Conservation (phyloP, 2,797 vertebrate genomes). For the Mormyrops boulengeri region DNA sequence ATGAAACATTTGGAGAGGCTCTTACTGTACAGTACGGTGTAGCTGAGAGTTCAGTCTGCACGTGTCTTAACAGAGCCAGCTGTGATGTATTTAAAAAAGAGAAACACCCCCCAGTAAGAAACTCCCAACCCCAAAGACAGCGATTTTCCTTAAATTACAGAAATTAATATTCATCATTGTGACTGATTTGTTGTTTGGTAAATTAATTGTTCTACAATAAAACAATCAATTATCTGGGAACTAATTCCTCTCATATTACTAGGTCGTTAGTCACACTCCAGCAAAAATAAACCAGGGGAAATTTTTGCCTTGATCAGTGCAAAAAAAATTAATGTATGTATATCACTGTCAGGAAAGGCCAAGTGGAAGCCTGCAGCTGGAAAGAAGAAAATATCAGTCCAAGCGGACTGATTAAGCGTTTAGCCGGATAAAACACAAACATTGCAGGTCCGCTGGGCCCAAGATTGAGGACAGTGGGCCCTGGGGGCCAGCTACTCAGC, state of each 20-base stretch:
- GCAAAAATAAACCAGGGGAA: background rate
- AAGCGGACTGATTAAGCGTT: background rate
- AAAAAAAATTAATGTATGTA: background rate
- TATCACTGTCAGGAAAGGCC: background rate
- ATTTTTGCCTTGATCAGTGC: no score
- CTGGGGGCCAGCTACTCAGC: background rate
- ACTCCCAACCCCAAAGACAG: background rate
- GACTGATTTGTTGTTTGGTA: background rate
- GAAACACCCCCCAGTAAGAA: background rate
- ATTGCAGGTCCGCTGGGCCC: background rate
- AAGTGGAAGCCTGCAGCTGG: background rate
- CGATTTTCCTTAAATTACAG: background rate
- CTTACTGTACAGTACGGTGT: background rate
- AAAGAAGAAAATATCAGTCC: background rate
- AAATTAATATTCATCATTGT: constrained; percentile 7
- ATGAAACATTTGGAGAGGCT: background rate
- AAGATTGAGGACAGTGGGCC: background rate
- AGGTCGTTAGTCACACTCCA: constrained; percentile 2
- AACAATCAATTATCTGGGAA: constrained; percentile 6
- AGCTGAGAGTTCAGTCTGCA: background rate
- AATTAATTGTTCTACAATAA: background rate
- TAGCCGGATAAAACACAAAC: background rate
- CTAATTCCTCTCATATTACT: background rate
- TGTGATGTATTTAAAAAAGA: background rate
- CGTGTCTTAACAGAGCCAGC: background rate